Evolutionary conservation across 2,797 vertebrate genomes (phyloP).

Genomic region (Gymnopithys bicolor): DNA sequence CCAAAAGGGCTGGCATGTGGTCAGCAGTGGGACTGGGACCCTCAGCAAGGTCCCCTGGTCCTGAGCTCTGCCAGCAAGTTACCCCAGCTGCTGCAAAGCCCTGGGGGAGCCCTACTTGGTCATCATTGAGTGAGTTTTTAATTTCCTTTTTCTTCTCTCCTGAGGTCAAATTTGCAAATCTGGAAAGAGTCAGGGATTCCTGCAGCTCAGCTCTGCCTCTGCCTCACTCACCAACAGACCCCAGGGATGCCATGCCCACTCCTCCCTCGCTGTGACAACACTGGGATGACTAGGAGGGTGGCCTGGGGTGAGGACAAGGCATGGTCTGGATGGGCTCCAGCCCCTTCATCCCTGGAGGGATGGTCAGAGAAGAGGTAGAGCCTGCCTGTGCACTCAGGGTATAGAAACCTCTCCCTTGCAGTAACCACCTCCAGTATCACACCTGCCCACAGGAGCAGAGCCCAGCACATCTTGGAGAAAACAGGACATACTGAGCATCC

Average conservation of each 20-base stretch:
- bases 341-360: neutral
- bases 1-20: neutral
- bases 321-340: accelerated
- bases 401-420: neutral
- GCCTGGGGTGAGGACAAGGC: neutral
- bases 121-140: neutral
- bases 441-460: neutral
- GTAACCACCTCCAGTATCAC: neutral
- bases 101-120: neutral
- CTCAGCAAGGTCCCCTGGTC: accelerated
- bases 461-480: accelerated
- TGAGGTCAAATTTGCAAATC: neutral
- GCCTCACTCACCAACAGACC: accelerated
- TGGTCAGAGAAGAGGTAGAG: neutral
- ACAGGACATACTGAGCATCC: neutral
- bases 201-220: neutral
- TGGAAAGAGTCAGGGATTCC: neutral
- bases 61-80: neutral
- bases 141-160: neutral
- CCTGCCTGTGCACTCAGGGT: neutral
- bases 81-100: neutral
- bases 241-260: accelerated
- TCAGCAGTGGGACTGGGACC: neutral
- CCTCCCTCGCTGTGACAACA: accelerated
- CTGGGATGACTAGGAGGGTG: neutral